phyloP scores from a whole-genome alignment of 2,113 vertebrate genomes.

The Clarias gariepinus region DNA sequence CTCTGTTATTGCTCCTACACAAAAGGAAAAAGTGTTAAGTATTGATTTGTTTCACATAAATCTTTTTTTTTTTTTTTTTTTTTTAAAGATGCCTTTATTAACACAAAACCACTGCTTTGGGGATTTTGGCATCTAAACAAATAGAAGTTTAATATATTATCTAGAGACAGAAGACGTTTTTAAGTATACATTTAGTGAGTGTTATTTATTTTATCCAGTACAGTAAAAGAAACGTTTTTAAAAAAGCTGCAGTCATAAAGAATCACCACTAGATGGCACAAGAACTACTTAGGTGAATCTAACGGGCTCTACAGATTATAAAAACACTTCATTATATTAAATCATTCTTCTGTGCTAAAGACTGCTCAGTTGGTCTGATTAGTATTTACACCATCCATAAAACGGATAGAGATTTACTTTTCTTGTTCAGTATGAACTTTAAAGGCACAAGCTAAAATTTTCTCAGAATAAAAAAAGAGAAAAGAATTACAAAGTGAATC shows the following conservation, averaged over 20 bases:
- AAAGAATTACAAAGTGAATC: not conserved
- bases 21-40: not conserved
- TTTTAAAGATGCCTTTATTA: not conserved
- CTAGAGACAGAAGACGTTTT: not conserved
- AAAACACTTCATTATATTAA: not conserved
- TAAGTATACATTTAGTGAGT: not conserved
- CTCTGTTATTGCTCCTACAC: conserved; percentile 86
- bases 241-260: not conserved
- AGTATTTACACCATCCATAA: not conserved
- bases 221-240: too few species aligned
- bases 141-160: not conserved
- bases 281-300: not conserved
- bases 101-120: not conserved
- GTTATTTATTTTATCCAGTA: not conserved
- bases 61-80: too few species aligned
- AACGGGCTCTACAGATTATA: not conserved
- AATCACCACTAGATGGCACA: conserved; percentile 33
- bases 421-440: not conserved
- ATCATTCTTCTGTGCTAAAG: not conserved
- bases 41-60: not conserved
- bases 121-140: not conserved
- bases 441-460: not conserved
- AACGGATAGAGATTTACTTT: not conserved
- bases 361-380: not conserved
- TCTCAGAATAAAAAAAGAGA: not conserved